These are phyloP conservation scores for Falco naumanni DNA, from an alignment of 2,797 vertebrate species.

Conservation along the genomic window DNA sequence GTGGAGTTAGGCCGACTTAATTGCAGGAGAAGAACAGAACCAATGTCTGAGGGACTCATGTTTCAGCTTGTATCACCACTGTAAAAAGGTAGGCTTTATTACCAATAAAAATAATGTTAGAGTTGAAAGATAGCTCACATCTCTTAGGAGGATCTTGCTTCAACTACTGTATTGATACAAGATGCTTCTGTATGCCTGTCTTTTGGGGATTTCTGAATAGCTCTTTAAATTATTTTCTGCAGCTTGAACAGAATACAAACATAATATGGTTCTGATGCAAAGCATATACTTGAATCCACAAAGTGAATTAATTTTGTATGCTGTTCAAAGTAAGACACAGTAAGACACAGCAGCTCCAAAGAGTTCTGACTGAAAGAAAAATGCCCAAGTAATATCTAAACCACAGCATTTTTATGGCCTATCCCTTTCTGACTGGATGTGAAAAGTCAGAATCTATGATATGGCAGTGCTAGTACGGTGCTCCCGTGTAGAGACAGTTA, in stretches of 20 bases:
- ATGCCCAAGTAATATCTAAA: neutral
- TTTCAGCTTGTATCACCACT: neutral
- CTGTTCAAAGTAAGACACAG: neutral
- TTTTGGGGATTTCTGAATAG: neutral
- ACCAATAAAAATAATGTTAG: neutral
- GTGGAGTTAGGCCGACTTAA: neutral
- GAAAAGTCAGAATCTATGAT: neutral
- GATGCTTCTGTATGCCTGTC: rapidly evolving
- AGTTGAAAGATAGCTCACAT: neutral
- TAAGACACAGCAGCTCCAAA: neutral
- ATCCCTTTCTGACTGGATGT: neutral
- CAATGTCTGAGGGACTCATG: neutral
- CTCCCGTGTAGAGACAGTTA: neutral
- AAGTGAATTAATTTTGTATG: neutral
- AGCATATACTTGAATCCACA: neutral
- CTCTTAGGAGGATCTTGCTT: neutral
- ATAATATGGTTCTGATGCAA: neutral
- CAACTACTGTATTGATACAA: neutral
- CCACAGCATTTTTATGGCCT: rapidly evolving
- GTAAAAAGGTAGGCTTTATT: neutral
- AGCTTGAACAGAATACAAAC: neutral
- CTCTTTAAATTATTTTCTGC: neutral
- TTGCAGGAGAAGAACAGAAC: neutral
- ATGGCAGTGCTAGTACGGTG: neutral
- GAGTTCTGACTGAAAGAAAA: neutral